phyloP scores from a whole-genome alignment of 2,113 vertebrate species.

The Phoenicopterus ruber region DNA sequence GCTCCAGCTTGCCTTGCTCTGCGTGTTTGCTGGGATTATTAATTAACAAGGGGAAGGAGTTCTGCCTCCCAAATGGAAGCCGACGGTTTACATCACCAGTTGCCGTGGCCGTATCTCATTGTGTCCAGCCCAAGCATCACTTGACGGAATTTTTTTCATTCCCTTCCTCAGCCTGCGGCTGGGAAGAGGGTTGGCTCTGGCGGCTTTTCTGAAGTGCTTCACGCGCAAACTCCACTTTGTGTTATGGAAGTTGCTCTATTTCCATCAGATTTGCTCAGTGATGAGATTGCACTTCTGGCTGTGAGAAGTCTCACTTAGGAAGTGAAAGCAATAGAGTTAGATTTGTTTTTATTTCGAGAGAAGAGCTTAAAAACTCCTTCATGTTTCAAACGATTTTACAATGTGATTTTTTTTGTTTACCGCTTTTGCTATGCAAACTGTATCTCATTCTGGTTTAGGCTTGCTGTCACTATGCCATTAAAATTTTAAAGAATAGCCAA shows the following conservation, averaged over 20 bases:
- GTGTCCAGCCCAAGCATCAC: neutral
- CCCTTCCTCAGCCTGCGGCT: neutral
- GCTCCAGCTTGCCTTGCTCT: neutral
- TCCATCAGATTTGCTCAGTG: neutral
- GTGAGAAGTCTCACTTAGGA: constrained; percentile 21
- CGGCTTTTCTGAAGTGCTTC: neutral
- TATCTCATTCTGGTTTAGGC: neutral
- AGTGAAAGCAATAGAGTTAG: constrained; percentile 15
- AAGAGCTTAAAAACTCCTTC: neutral
- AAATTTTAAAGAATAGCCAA: constrained; percentile 8
- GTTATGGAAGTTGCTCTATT: neutral
- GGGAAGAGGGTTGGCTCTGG: neutral
- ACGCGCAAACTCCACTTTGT: accelerated
- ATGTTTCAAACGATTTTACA: neutral
- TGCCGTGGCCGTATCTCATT: neutral
- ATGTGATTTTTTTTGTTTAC: neutral
- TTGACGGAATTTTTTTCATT: neutral
- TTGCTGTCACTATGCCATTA: neutral
- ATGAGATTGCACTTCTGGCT: neutral
- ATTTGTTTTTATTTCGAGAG: neutral
- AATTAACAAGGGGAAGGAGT: neutral
- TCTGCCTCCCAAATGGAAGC: constrained; percentile 4
- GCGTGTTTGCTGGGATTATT: neutral
- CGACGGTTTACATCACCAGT: neutral
- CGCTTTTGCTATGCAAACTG: neutral